phyloP scores from a whole-genome alignment of 1,140 invertebrate species.

The Drosophila malerkotliana region DNA sequence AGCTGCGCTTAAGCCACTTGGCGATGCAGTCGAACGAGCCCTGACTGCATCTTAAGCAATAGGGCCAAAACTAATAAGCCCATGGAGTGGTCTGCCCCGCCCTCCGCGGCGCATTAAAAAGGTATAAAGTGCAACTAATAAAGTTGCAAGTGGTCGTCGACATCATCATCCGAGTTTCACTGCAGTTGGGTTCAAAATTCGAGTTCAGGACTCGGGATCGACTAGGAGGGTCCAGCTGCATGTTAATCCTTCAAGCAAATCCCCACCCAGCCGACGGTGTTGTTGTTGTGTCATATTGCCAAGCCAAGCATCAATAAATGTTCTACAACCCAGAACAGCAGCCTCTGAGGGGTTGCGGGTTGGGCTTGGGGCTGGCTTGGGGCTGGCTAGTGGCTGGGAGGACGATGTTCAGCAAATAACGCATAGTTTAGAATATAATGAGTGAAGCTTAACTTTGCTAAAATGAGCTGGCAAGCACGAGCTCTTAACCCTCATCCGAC shows the following conservation, averaged over 20 bases:
- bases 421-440: slow-evolving; percentile 77
- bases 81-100: slow-evolving; percentile 46
- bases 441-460: slow-evolving; percentile 77
- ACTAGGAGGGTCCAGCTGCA: slow-evolving; percentile 8
- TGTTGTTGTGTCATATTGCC: slow-evolving; percentile 37
- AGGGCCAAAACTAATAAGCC: slow-evolving; percentile 69
- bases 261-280: slow-evolving; percentile 7
- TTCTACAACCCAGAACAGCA: slow-evolving; percentile 58
- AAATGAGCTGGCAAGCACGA: slow-evolving; percentile 67
- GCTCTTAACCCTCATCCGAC: slow-evolving; percentile 29
- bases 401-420: slow-evolving; percentile 60
- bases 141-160: slow-evolving; percentile 71
- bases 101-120: slow-evolving; percentile 47
- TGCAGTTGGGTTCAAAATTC: no score
- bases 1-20: slow-evolving; percentile 51
- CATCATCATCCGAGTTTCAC: slow-evolving; percentile 17
- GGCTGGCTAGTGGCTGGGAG: background rate
- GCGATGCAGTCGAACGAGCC: slow-evolving; percentile 66
- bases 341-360: slow-evolving; percentile 18
- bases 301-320: slow-evolving; percentile 79
- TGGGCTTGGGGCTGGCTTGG: background rate
- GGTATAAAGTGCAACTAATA: slow-evolving; percentile 74
- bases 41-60: slow-evolving; percentile 66
- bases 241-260: slow-evolving; percentile 69
- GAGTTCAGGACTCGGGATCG: slow-evolving; percentile 29